Conservation (phyloP, 1,140 invertebrate species). For the Drosophila erecta region DNA sequence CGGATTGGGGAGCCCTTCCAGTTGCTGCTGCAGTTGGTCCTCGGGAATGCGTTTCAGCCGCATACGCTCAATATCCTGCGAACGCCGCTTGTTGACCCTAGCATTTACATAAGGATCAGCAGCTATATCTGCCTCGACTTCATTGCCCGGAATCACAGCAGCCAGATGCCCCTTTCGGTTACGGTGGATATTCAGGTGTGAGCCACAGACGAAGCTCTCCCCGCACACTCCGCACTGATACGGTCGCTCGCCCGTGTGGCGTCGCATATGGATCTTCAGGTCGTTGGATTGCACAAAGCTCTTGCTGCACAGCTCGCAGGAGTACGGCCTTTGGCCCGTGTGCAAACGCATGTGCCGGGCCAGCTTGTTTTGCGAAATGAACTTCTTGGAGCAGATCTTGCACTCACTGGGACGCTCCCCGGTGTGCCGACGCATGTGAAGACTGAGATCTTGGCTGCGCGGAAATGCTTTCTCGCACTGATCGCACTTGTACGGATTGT, state of each 20-base stretch:
- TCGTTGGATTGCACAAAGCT: slow-evolving; percentile 87
- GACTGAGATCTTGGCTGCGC: slow-evolving; percentile 64
- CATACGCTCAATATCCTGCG: slow-evolving; percentile 61
- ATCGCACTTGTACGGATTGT: slow-evolving; percentile 75
- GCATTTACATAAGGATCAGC: slow-evolving; percentile 57
- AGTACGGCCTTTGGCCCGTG: slow-evolving; percentile 86
- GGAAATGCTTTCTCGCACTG: slow-evolving; percentile 73
- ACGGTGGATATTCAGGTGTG: slow-evolving; percentile 66
- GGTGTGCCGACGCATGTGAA: slow-evolving; percentile 86
- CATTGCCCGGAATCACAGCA: background rate
- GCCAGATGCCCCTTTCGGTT: slow-evolving; percentile 54
- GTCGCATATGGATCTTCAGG: slow-evolving; percentile 85
- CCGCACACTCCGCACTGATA: slow-evolving; percentile 82
- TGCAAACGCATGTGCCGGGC: slow-evolving; percentile 87
- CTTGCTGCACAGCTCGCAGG: slow-evolving; percentile 86
- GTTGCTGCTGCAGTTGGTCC: slow-evolving; percentile 17
- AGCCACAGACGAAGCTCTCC: slow-evolving; percentile 69
- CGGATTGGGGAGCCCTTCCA: slow-evolving; percentile 32
- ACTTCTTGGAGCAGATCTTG: slow-evolving; percentile 85
- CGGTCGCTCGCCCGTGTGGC: slow-evolving; percentile 86
- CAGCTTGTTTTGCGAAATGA: slow-evolving; percentile 86
- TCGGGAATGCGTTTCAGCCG: slow-evolving; percentile 25
- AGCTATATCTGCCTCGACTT: background rate
- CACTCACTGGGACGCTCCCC: slow-evolving; percentile 87
- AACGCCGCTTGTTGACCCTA: slow-evolving; percentile 48